Percentiles rank a stretch among this genome's conserved stretches.
phyloP scores from a whole-genome alignment of 2,888 invertebrate species.

The Andrena haemorrhoa region DNA sequence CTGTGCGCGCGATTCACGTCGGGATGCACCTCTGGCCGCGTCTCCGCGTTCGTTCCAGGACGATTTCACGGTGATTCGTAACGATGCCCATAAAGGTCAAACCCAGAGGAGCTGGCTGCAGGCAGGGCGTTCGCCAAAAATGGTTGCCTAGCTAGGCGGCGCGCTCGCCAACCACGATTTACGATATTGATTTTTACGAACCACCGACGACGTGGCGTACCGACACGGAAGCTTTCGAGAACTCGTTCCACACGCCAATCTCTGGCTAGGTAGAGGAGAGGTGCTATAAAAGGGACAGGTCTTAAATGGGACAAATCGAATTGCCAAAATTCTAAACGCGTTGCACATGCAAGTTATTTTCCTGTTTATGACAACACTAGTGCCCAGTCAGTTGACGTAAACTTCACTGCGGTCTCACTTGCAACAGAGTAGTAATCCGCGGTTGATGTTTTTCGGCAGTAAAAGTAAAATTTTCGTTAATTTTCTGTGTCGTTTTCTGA shows the following conservation, averaged over 20 bases:
- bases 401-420: no score
- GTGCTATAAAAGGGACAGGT: no score
- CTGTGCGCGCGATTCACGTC: slow-evolving; percentile 57
- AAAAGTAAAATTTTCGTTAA: no score
- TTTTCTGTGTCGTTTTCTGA: no score
- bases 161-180: slow-evolving; percentile 48
- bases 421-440: no score
- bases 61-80: slow-evolving; percentile 72
- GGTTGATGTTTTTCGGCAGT: no score
- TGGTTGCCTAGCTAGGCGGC: slow-evolving; percentile 42
- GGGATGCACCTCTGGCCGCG: slow-evolving; percentile 32
- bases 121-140: slow-evolving; percentile 58
- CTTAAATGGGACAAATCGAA: no score
- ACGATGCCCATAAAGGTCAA: slow-evolving; percentile 72
- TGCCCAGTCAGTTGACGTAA: no score
- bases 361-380: no score
- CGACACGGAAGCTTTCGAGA: slow-evolving; percentile 35
- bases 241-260: slow-evolving; percentile 17
- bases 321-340: no score
- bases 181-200: slow-evolving; percentile 59
- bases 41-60: slow-evolving; percentile 31
- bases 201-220: slow-evolving; percentile 38
- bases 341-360: no score
- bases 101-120: slow-evolving; percentile 13
- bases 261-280: background rate